Percentiles rank a stretch among this genome's conserved stretches.
Evolutionary conservation across 2,113 vertebrate genomes (phyloP).

Genomic region (Danionella cerebrum): DNA sequence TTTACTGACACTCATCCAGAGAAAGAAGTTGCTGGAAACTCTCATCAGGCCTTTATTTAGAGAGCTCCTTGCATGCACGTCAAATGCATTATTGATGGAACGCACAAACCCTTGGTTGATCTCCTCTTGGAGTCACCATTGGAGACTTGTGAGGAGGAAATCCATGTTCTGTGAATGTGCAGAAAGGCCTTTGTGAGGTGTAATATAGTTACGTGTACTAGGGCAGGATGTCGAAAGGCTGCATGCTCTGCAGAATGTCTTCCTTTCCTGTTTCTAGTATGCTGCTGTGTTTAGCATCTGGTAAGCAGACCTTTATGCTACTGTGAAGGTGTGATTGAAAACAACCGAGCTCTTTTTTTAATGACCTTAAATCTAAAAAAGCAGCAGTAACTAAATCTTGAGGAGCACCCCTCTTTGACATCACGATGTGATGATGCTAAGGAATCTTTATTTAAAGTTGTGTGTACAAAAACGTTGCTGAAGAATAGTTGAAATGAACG

Average conservation of each 20-base stretch:
- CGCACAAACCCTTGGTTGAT: slow-evolving; percentile 1
- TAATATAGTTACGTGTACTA: slow-evolving; percentile 23
- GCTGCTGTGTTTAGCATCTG: slow-evolving; percentile 29
- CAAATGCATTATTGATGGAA: slow-evolving; percentile 49
- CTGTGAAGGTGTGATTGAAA: not conserved
- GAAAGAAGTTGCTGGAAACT: slow-evolving; percentile 37
- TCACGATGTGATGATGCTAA: too few species aligned
- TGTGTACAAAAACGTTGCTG: too few species aligned
- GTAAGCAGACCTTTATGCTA: not conserved
- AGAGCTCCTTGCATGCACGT: slow-evolving; percentile 42
- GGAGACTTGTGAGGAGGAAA: not conserved
- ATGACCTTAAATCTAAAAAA: too few species aligned
- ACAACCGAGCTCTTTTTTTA: not conserved
- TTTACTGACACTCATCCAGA: slow-evolving; percentile 50
- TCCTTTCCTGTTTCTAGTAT: slow-evolving; percentile 52
- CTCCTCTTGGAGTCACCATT: too few species aligned
- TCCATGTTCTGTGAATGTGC: not conserved
- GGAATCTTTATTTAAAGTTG: too few species aligned
- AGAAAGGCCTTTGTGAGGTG: slow-evolving; percentile 5
- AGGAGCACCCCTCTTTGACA: too few species aligned
- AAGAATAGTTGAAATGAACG: too few species aligned
- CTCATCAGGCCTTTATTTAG: slow-evolving; percentile 41
- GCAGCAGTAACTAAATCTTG: too few species aligned
- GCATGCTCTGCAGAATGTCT: slow-evolving; percentile 55
- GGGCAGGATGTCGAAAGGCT: slow-evolving; percentile 62